Evolutionary conservation across 2,113 vertebrate genomes (phyloP).

Genomic region (Talpa occidentalis): DNA sequence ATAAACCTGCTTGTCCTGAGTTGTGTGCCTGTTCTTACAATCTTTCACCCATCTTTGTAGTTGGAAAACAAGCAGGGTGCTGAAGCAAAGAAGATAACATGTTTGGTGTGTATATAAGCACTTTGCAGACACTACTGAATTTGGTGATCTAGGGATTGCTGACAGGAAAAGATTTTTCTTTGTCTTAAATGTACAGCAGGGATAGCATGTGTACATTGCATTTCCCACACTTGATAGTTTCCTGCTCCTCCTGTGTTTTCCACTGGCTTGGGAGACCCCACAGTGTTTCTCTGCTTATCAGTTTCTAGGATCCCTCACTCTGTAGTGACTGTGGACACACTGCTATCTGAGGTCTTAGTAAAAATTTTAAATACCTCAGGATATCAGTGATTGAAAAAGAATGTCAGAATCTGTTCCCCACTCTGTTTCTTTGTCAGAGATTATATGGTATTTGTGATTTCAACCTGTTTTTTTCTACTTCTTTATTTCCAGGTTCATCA

Average conservation of each 20-base stretch:
- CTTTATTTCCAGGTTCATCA: constrained; percentile 89
- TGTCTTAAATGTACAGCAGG: not conserved
- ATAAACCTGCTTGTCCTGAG: not conserved
- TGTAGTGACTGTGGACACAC: not conserved
- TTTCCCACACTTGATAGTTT: not conserved
- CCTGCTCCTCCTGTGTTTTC: not conserved
- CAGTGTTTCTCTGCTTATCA: not conserved
- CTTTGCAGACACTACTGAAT: not conserved
- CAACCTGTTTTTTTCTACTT: not conserved
- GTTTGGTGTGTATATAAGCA: not conserved
- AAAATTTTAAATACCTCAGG: not conserved
- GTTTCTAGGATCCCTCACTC: not conserved
- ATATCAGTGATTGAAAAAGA: not conserved
- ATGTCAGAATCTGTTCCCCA: not conserved
- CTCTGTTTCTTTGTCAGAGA: constrained; percentile 31
- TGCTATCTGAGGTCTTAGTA: not conserved
- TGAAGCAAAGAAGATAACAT: not conserved
- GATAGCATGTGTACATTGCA: not conserved
- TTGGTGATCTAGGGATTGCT: not conserved
- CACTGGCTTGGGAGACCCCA: not conserved
- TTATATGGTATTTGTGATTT: constrained; percentile 3
- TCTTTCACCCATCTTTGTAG: not conserved
- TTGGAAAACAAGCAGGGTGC: constrained; percentile 28
- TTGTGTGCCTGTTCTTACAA: not conserved
- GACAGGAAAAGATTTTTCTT: not conserved